Evolutionary conservation across 23 tunicate species (phyloP).

Genomic region (Styela plicata): DNA sequence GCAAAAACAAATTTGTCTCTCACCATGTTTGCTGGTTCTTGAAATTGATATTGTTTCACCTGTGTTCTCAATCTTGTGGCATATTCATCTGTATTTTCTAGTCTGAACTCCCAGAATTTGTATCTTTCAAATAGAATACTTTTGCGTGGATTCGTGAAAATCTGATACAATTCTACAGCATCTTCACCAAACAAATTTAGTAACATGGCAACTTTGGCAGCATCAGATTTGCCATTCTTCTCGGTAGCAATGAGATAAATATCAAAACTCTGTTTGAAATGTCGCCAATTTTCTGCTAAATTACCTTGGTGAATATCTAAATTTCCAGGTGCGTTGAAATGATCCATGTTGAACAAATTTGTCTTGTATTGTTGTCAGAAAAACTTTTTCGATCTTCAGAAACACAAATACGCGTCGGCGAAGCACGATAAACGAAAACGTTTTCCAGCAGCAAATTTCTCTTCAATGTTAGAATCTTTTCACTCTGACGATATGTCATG

Average conservation of each 20-base stretch:
- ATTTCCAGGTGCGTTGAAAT: too few species aligned
- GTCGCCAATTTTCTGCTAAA: not conserved
- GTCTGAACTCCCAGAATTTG: not conserved
- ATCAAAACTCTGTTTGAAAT: not conserved
- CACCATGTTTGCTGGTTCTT: not conserved
- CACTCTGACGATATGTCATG: too few species aligned
- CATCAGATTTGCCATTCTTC: not conserved
- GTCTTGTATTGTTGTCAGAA: too few species aligned
- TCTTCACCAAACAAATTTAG: not conserved
- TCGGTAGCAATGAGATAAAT: not conserved
- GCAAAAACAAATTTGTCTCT: not conserved
- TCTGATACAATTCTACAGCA: not conserved
- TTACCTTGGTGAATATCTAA: too few species aligned
- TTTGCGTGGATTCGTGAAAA: not conserved
- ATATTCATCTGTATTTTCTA: not conserved
- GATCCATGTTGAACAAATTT: too few species aligned
- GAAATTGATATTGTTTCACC: not conserved
- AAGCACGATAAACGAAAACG: too few species aligned
- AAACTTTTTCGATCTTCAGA: too few species aligned
- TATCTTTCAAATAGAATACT: not conserved
- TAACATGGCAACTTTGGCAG: not conserved
- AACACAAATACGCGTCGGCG: too few species aligned
- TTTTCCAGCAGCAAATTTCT: too few species aligned
- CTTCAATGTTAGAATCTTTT: too few species aligned
- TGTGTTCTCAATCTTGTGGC: not conserved